Percentiles rank a stretch among this genome's conserved stretches.
phyloP scores from a whole-genome alignment of 2,797 vertebrate species.

The Cuniculus paca region DNA sequence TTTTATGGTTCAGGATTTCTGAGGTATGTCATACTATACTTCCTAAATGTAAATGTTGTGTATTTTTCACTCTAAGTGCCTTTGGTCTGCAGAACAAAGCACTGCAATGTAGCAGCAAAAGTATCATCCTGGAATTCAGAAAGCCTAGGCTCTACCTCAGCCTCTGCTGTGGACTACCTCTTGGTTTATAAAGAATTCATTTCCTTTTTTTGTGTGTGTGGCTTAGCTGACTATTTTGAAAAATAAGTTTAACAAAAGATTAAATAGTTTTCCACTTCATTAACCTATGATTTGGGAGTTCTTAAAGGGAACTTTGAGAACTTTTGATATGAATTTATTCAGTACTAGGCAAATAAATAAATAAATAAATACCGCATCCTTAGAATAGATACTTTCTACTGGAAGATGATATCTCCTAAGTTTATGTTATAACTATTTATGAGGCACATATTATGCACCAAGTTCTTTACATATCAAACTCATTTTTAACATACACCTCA shows the following conservation, averaged over 20 bases:
- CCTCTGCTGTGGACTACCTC: background rate
- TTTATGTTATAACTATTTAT: background rate
- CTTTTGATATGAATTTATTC: background rate
- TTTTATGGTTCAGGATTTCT: conserved; percentile 62
- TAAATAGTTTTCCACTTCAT: background rate
- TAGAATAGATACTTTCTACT: background rate
- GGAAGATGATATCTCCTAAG: background rate
- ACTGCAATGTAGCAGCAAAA: background rate
- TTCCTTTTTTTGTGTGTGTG: conserved; percentile 31
- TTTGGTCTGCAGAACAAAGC: background rate
- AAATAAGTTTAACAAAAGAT: background rate
- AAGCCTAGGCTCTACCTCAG: background rate
- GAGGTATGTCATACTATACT: conserved; percentile 53
- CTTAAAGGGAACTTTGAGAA: background rate
- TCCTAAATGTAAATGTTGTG: background rate
- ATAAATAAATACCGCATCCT: background rate
- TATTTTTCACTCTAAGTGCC: background rate
- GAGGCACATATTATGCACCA: background rate
- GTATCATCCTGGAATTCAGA: background rate
- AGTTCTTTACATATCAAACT: background rate
- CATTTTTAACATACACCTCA: background rate
- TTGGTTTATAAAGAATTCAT: background rate
- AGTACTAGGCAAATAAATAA: background rate
- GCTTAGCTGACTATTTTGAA: background rate
- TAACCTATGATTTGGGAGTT: background rate